Conservation (phyloP, 2,113 vertebrate species). For the Odocoileus virginianus region DNA sequence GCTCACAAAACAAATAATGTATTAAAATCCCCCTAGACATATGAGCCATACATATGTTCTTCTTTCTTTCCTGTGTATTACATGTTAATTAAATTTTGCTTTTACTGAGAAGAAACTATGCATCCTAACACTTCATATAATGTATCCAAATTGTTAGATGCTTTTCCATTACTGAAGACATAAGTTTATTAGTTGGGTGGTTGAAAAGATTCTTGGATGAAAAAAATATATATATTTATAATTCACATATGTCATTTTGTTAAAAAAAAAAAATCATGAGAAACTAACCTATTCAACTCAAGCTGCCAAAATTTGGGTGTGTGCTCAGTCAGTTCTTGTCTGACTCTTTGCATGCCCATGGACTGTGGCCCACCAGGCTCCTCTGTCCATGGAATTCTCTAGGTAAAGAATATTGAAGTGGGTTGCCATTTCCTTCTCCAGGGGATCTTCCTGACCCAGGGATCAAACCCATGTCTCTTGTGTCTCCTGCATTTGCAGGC, state of each 20-base stretch:
- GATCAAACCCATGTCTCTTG: not conserved
- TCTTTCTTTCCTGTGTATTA: not conserved
- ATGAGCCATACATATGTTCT: not conserved
- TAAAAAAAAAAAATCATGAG: not conserved
- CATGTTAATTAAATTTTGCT: not conserved
- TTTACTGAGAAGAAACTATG: not conserved
- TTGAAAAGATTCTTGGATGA: not conserved
- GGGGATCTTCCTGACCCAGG: not conserved
- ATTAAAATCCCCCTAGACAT: not conserved
- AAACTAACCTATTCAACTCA: not conserved
- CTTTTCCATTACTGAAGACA: not conserved
- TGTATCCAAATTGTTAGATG: not conserved
- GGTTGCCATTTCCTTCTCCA: not conserved
- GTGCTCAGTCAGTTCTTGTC: not conserved
- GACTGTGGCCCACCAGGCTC: not conserved
- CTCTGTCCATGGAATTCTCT: not conserved
- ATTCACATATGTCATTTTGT: not conserved
- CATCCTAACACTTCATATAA: not conserved
- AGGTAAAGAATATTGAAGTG: not conserved
- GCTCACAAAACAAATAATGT: not conserved
- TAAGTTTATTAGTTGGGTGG: not conserved
- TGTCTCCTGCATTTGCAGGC: not conserved
- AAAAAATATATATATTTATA: not conserved
- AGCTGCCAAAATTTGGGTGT: not conserved
- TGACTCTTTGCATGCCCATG: not conserved